phyloP scores from a whole-genome alignment of 2,113 vertebrate species.

The Caracal caracal region DNA sequence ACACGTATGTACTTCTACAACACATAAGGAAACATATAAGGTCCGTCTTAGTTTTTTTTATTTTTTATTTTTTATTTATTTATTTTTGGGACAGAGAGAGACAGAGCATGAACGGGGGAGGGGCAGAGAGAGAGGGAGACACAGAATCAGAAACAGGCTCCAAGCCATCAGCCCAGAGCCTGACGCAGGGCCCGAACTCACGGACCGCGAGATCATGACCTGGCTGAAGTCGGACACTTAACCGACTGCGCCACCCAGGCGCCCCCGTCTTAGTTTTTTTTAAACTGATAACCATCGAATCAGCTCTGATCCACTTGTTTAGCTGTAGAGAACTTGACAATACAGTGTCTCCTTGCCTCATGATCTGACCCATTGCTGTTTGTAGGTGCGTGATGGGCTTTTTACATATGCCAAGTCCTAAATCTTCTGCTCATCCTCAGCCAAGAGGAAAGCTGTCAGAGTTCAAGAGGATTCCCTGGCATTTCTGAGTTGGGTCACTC shows the following conservation, averaged over 20 bases:
- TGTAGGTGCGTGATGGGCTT: background rate
- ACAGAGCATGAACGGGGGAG: no score
- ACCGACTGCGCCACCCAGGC: no score
- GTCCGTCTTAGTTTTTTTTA: conserved; percentile 16
- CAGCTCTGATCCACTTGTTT: background rate
- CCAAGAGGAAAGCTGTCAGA: background rate
- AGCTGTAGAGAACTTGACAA: background rate
- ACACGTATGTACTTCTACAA: background rate
- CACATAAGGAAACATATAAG: background rate
- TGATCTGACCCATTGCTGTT: background rate
- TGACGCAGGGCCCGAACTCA: no score
- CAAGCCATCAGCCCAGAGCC: no score
- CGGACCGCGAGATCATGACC: no score
- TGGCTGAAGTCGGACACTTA: no score
- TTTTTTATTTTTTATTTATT: no score
- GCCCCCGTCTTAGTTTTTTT: conserved; percentile 21
- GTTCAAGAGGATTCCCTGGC: background rate
- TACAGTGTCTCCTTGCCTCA: background rate
- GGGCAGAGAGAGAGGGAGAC: no score
- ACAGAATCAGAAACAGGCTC: no score
- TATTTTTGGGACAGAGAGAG: no score
- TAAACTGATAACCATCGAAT: background rate
- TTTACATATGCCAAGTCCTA: background rate
- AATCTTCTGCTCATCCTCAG: background rate
- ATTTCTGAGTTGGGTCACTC: background rate